Conservation (phyloP, 2,797 vertebrate species). For the Melanotaenia parkinsoni region DNA sequence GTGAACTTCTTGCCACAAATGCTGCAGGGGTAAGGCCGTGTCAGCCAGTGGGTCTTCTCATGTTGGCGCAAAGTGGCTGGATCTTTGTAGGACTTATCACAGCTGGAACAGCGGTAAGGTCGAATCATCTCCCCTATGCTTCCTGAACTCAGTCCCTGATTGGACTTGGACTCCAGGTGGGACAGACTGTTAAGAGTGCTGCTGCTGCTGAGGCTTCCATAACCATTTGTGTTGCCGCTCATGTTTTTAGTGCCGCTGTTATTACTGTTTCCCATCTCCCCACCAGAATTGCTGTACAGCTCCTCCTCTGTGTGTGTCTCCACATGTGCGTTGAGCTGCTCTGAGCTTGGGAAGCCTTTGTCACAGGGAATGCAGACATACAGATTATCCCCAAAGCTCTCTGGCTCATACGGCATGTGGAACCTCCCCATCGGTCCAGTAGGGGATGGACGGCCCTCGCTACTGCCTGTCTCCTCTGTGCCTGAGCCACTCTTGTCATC, state of each 20-base stretch:
- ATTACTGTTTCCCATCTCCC: conserved; percentile 81
- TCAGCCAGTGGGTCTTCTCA: conserved; percentile 99
- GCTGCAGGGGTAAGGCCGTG: conserved; percentile 97
- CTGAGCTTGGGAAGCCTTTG: conserved; percentile 98
- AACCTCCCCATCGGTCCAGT: conserved; percentile 89
- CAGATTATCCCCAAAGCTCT: conserved; percentile 98
- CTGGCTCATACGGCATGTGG: conserved; percentile 94
- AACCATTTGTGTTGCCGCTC: conserved; percentile 71
- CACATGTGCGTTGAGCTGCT: conserved; percentile 98
- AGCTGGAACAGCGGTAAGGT: conserved; percentile 95
- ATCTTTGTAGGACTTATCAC: conserved; percentile 99
- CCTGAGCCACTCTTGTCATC: conserved; percentile 94
- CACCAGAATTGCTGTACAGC: conserved; percentile 85
- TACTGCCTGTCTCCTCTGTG: conserved; percentile 96
- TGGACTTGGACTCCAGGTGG: conserved; percentile 81
- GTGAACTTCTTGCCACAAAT: conserved; percentile 99
- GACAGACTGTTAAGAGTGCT: conserved; percentile 80
- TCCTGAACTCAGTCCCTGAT: conserved; percentile 82
- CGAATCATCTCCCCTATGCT: conserved; percentile 91
- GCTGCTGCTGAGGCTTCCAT: conserved; percentile 78
- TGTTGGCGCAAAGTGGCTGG: conserved; percentile 97
- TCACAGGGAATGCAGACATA: conserved; percentile 99
- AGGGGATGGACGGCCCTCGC: conserved; percentile 92
- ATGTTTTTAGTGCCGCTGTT: conserved; percentile 77
- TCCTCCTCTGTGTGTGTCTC: conserved; percentile 98